A percentile compares a stretch with the other conserved stretches of the same genome.
Evolutionary conservation across 2,888 invertebrate genomes (phyloP).

Genomic region (Sarcophaga variegata): DNA sequence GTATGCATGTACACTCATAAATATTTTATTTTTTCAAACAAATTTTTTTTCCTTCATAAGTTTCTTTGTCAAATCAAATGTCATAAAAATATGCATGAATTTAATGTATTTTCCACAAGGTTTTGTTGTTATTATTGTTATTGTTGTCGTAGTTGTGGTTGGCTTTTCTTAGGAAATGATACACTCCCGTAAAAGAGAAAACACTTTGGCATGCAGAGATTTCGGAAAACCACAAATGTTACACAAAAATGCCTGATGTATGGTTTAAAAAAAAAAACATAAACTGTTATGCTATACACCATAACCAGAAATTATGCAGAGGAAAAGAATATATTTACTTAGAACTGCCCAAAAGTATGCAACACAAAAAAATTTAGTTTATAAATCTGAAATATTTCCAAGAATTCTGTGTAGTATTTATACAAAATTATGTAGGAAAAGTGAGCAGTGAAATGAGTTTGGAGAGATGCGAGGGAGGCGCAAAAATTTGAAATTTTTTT

Average conservation of each 20-base stretch:
- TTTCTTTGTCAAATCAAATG: constrained; percentile 14
- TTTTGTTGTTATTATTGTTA: constrained; percentile 40
- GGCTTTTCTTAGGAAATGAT: constrained; percentile 23
- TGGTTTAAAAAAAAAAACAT: background rate
- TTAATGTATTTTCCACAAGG: constrained; percentile 50
- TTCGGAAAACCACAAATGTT: constrained; percentile 52
- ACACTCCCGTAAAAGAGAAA: background rate
- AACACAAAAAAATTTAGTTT: too few relatives aligned
- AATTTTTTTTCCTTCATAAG: too few relatives aligned
- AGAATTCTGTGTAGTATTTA: too few relatives aligned
- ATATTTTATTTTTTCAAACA: too few relatives aligned
- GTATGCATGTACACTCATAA: background rate
- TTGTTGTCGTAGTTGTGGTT: constrained; percentile 19
- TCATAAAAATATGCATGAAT: constrained; percentile 61
- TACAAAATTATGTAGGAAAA: too few relatives aligned
- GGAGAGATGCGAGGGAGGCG: too few relatives aligned
- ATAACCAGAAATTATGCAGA: constrained; percentile 43
- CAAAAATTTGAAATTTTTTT: too few relatives aligned
- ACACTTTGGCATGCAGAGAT: constrained; percentile 46
- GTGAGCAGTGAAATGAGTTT: too few relatives aligned
- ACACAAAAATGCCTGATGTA: constrained; percentile 22
- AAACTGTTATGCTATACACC: background rate
- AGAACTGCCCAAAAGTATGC: too few relatives aligned
- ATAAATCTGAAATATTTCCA: too few relatives aligned
- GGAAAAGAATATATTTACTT: background rate